Base-by-base conservation (phyloP, 2,888 invertebrate genomes). In the Onchidella celtica region DNA sequence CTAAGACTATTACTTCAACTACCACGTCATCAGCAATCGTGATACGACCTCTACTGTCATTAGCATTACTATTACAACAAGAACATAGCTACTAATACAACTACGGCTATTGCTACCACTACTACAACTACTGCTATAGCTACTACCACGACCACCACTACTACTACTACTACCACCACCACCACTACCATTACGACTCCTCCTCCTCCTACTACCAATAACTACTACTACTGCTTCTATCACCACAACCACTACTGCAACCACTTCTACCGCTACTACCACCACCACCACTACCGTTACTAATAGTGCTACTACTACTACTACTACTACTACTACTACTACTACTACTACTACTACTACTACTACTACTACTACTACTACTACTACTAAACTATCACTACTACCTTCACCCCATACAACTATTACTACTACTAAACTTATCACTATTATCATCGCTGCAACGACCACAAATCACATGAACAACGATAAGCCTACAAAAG, bases 241-340 rank as follows among this genome's bases (percentile, higher is more conserved):
- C n/a, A n/a, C n/a, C n/a, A n/a, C n/a, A n/a, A n/a, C n/a, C n/a
- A n/a, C n/a, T n/a, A n/a, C n/a, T n/a, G n/a, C n/a, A n/a, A n/a
- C n/a, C n/a, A n/a, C n/a, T n/a, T n/a, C n/a, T n/a, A n/a, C n/a
- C 14, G n/a, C 73, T 57, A 55, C 73, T 73, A 55, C 73, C 57
- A 55, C 32, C n/a, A 55, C 73, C 32, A 29, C 73, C 29, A 73
- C 57, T 57, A 61, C 61, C 61, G 61, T 36, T 47, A n/a, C 74
- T 36, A 74, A 34, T 74, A 27, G 36, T 61, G 61, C 74, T 24
- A 59, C 74, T 36, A 74, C 32, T 29, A 59, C 74, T 74, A 74
- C 57, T 55, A 36, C 74, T n/a, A 59, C 61, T 36, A 61, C 72
- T 47, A 72, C 72, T 47, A 40, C 38, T 72, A 72, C 55, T 47